Conservation (phyloP, 1,140 invertebrate species). For the Eubasilissa regina region DNA sequence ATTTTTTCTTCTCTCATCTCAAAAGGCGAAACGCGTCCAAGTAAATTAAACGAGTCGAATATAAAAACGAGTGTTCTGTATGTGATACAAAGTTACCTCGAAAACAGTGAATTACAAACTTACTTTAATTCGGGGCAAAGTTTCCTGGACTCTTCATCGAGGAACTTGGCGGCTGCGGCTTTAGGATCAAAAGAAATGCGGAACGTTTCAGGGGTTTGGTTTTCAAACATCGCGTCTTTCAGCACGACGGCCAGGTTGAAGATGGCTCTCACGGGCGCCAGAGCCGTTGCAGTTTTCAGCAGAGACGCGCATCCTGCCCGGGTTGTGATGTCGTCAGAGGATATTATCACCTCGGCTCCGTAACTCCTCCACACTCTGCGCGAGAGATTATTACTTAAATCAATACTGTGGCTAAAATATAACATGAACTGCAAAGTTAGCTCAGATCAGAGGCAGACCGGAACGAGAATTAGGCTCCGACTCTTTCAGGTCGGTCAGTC, state of each 20-base stretch:
- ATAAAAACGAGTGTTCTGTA: too few relatives aligned
- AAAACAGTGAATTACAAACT: too few relatives aligned
- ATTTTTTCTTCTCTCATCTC: too few relatives aligned
- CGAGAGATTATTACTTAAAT: too few relatives aligned
- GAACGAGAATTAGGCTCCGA: too few relatives aligned
- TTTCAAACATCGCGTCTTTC: constrained; percentile 76
- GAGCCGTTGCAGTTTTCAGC: constrained; percentile 74
- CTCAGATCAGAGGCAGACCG: too few relatives aligned
- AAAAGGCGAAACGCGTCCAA: too few relatives aligned
- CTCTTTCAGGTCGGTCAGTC: too few relatives aligned
- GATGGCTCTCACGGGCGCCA: constrained; percentile 83
- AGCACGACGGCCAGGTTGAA: constrained; percentile 87
- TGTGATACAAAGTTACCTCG: too few relatives aligned
- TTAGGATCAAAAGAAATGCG: constrained; percentile 74
- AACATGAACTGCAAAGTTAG: too few relatives aligned
- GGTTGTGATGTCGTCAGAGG: constrained; percentile 77
- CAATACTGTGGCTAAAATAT: too few relatives aligned
- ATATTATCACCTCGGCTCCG: constrained; percentile 77
- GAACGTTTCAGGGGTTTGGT: constrained; percentile 76
- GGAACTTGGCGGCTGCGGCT: constrained; percentile 74
- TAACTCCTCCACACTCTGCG: constrained; percentile 76
- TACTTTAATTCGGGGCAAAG: constrained; percentile 74
- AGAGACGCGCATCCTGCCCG: constrained; percentile 76
- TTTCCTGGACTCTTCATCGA: constrained; percentile 75
- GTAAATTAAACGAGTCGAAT: too few relatives aligned